Conservation (phyloP, 1,140 invertebrate genomes). For the Listronotus oregonensis region DNA sequence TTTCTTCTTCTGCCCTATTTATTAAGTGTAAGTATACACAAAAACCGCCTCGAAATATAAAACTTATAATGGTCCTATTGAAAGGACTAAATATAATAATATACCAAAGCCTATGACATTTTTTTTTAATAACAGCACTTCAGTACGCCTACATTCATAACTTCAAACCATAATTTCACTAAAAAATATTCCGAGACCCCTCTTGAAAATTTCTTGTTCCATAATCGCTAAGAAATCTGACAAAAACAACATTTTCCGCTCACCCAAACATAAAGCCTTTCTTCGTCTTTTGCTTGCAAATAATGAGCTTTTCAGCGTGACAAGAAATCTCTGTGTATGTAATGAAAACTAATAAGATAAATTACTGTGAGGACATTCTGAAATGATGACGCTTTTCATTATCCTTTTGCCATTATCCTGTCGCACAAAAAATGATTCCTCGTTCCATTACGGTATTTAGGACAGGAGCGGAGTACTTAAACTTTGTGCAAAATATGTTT, state of each 20-base stretch:
- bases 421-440: not conserved
- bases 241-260: conserved; percentile 24
- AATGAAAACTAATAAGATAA: conserved; percentile 48
- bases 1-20: no score
- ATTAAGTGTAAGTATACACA: no score
- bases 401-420: conserved; percentile 27
- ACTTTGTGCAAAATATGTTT: no score
- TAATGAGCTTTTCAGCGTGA: conserved; percentile 22
- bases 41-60: no score
- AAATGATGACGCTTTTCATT: conserved; percentile 41
- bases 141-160: conserved; percentile 10
- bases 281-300: conserved; percentile 21
- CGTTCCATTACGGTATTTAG: not conserved
- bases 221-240: conserved; percentile 15
- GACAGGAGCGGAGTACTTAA: no score
- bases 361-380: conserved; percentile 40
- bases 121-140: conserved; percentile 9
- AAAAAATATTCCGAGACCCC: conserved; percentile 7
- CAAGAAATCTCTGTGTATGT: conserved; percentile 38
- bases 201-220: conserved; percentile 16
- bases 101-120: not conserved
- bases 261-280: conserved; percentile 22
- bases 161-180: not conserved
- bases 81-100: no score
- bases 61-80: no score